Evolutionary conservation across 2,888 invertebrate species (phyloP), one percentile per base, ranked within the genome.

Genomic region (Temnothorax ravouxi): DNA sequence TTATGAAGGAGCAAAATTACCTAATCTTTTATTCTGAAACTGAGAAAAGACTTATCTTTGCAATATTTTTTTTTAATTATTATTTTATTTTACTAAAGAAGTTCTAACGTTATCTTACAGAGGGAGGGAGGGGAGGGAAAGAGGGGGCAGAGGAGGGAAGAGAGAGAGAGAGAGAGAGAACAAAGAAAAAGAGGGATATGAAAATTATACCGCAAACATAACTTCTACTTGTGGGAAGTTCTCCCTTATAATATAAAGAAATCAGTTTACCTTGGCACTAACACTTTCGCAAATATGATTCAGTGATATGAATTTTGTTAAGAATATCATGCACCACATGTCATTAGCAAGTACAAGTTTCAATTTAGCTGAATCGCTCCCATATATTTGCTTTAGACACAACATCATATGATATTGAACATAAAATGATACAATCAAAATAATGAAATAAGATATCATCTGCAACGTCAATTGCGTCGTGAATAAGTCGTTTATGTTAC

Each of bases 221-320:
- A 69, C 21, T 52, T 71, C 3, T 34, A 25, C 8, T 47, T 50
- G 6, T 34, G 0, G 11, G 0, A 18, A 56, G 21, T 71, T 38
- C 1, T 15, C 0, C 1, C 0, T 41, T 38, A 25, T 25, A 41
- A 13, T 54, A 5, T 25, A 11, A 11, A 1, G 6, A 69, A 44
- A 15, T 61, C 11, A 29, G 0, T 9, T 67, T 41, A 77, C 71
- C 77, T 77, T 77, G 3, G 18, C 25, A 38, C 38, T 77, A 41
- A 69, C 77, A n/a, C 6, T 69, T 41, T 69, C 71, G 15, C 77
- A 77, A 25, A 71, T 44, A 67, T 56, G n/a, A 50, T 77, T 77
- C 15, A 77, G 1, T 44, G 15, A 15, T 29, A 77, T n/a, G 15
- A 77, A 38, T 44, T 56, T 77, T 3, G 6, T 29, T 44, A 69